phyloP scores from a whole-genome alignment of 2,888 invertebrate genomes.

The Apotomis turbidana region DNA sequence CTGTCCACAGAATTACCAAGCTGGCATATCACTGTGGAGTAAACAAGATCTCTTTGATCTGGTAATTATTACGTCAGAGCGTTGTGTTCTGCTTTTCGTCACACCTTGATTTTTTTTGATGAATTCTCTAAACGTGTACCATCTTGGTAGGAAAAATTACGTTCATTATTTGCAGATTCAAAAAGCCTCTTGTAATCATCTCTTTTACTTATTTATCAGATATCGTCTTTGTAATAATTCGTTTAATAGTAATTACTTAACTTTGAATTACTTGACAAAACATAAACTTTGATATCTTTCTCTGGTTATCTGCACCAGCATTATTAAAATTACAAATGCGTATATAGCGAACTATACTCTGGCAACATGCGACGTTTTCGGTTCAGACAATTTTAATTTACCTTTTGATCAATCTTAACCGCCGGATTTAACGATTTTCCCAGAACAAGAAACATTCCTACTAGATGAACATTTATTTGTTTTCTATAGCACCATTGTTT shows the following conservation, averaged over 20 bases:
- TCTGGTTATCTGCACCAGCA: neutral
- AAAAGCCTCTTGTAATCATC: neutral
- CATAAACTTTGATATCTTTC: too few species aligned
- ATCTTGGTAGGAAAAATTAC: neutral
- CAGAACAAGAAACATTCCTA: slow-evolving; percentile 40
- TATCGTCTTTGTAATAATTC: too few species aligned
- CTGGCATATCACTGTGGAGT: slow-evolving; percentile 23
- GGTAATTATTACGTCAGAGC: slow-evolving; percentile 21
- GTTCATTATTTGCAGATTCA: neutral
- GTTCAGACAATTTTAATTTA: slow-evolving; percentile 9
- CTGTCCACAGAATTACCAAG: slow-evolving; percentile 36
- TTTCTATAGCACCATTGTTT: slow-evolving; percentile 43
- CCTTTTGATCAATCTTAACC: slow-evolving; percentile 30
- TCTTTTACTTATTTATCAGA: too few species aligned
- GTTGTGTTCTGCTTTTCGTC: slow-evolving; percentile 26
- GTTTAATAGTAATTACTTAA: too few species aligned
- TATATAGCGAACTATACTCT: neutral
- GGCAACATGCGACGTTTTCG: neutral
- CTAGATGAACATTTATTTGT: slow-evolving; percentile 42
- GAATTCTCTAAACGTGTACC: slow-evolving; percentile 12
- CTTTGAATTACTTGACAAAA: too few species aligned
- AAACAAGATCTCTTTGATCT: slow-evolving; percentile 37
- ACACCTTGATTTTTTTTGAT: slow-evolving; percentile 36
- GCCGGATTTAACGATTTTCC: slow-evolving; percentile 31
- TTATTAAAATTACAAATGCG: neutral